Evolutionary conservation across 2,113 vertebrate species (phyloP), one percentile per base, ranked within the genome.

Genomic region (Cynopterus brachyotis): DNA sequence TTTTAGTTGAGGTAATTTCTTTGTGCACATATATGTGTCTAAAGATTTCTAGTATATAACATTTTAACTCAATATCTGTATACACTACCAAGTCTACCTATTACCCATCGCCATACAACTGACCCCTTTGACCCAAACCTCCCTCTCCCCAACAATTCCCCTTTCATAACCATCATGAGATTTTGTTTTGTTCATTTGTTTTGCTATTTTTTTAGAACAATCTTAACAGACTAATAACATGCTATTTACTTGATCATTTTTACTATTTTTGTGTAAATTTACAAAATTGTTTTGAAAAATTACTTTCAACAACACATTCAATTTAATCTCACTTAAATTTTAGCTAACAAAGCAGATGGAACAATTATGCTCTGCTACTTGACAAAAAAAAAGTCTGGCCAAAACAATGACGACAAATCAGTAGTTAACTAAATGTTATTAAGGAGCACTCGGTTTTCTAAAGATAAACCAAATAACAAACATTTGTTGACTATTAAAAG

Each of bases 291-390:
- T 59, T 59, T 35, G 0, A 60, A 94, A 79, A 92, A 22, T 55
- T 75, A 67, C 50, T 64, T 85, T 45, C 13, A 81, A 75, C 6
- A 59, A 86, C 37, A 83, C 3, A 0, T 40, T 47, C 53, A 67
- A 80, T 73, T 89, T 55, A 64, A 72, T 32, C 62, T 69, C 82
- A 79, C 17, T 59, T 91, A n/a, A n/a, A 72, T 50, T 95, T 96
- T 45, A 50, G 40, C 80, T 89, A 91, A 83, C 9, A 85, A 91
- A 85, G 85, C 17, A 93, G 7, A 57, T 40, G 22, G 80, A 70
- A 87, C 6, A 62, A 57, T 72, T 79, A 96, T 47, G 30, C 16
- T 89, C 53, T 78, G 60, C 45, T 62, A 95, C 12, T 47, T 87
- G 35, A 90, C 12, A 50, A 50, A 50, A 50, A 50, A 69, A 81